Conservation (phyloP, 2,113 vertebrate species). For the Hirundichthys speculiger region DNA sequence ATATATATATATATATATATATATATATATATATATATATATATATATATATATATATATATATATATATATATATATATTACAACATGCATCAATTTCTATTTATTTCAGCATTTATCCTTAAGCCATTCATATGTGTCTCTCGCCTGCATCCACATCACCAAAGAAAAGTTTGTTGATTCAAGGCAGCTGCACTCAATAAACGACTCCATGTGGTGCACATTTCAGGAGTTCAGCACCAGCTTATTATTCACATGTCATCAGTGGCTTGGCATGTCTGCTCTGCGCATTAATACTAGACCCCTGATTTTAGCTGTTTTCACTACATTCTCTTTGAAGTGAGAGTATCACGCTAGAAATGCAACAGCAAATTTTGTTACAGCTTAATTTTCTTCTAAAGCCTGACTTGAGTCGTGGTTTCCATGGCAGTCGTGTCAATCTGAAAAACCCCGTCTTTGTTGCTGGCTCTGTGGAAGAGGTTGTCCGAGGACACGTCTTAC, state of each 20-base stretch:
- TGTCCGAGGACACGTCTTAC: slow-evolving; percentile 64
- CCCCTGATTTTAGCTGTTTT: slow-evolving; percentile 34
- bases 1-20: too few species aligned
- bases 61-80: too few species aligned
- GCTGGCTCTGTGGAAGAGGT: slow-evolving; percentile 52
- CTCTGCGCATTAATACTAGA: slow-evolving; percentile 48
- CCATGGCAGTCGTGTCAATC: slow-evolving; percentile 58
- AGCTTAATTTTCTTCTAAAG: slow-evolving; percentile 34
- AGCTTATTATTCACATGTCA: slow-evolving; percentile 75
- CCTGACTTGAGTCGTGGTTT: slow-evolving; percentile 56
- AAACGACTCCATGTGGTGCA: slow-evolving; percentile 68
- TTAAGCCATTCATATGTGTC: slow-evolving; percentile 14
- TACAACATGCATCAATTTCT: not conserved
- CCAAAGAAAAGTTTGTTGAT: slow-evolving; percentile 66
- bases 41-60: too few species aligned
- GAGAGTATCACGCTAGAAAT: slow-evolving; percentile 22
- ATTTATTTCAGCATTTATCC: not conserved
- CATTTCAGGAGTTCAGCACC: slow-evolving; percentile 48
- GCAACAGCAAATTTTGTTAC: slow-evolving; percentile 47
- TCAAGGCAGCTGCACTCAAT: slow-evolving; percentile 72
- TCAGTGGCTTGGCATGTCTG: slow-evolving; percentile 70
- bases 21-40: too few species aligned
- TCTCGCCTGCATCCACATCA: slow-evolving; percentile 37
- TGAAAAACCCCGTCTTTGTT: slow-evolving; percentile 13
- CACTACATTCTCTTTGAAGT: slow-evolving; percentile 30